Conservation (phyloP, 1,140 invertebrate genomes). For the Chrysomallon squamiferum region DNA sequence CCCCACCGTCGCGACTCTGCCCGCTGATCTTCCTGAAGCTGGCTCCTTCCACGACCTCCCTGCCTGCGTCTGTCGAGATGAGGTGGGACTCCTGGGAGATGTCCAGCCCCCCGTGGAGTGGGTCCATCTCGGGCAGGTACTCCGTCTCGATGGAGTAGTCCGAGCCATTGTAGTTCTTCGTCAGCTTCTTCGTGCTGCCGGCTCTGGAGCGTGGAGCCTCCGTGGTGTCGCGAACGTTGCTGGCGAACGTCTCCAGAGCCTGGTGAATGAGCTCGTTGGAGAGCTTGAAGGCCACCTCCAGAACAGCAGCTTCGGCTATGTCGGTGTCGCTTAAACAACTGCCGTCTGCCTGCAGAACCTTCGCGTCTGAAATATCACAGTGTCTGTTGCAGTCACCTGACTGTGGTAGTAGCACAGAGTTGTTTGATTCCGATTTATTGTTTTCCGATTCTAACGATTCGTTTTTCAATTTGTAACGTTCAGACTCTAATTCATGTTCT, state of each 20-base stretch:
- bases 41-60: slow-evolving; percentile 42
- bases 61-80: slow-evolving; percentile 32
- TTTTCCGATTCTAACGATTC: too few species aligned
- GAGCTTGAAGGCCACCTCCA: slow-evolving; percentile 33
- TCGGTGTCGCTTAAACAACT: background rate
- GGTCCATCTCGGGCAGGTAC: slow-evolving; percentile 52
- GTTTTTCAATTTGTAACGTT: too few species aligned
- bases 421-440: too few species aligned
- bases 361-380: background rate
- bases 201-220: background rate
- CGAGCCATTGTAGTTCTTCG: slow-evolving; percentile 1
- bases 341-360: background rate
- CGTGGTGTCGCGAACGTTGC: background rate
- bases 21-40: slow-evolving; percentile 47
- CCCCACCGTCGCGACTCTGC: too few species aligned
- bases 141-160: slow-evolving; percentile 48
- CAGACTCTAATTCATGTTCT: too few species aligned
- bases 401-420: too few species aligned
- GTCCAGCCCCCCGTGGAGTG: slow-evolving; percentile 46
- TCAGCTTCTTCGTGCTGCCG: slow-evolving; percentile 6
- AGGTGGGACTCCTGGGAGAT: slow-evolving; percentile 23
- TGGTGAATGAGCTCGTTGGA: slow-evolving; percentile 43
- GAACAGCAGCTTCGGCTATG: slow-evolving; percentile 15
- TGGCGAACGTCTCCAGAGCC: slow-evolving; percentile 35
- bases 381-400: background rate